Evolutionary conservation across 1,140 invertebrate species (phyloP), one percentile per base, ranked within the genome.

Genomic region (Globodera ellingtonae): DNA sequence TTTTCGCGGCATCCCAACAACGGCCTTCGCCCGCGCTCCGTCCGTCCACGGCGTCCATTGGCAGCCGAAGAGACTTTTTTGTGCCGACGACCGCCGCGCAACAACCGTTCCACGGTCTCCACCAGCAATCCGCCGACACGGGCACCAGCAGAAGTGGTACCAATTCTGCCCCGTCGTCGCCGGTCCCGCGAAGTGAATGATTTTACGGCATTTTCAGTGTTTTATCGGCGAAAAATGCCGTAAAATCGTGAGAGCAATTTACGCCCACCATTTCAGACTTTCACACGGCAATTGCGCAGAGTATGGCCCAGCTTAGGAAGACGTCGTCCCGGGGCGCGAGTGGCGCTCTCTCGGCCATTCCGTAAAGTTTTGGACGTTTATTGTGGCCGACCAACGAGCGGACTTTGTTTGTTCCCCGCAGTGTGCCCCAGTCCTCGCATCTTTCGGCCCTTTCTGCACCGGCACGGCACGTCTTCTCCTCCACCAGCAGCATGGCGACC

Each of bases 211-310:
- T 35, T 35, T 35, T 35, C 35, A 35, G 35, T 35, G 35, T 35
- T 35, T 35, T 35, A 2, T 3, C 35, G 56, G 15, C 15, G 0
- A 13, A 59, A 59, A 59, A 18, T 15, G 56, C 10, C 15, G 1
- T 6, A 59, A 59, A 59, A 59, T 6, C 0, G 56, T 6, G 56
- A 18, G 35, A 18, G 35, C 77, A 35, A 35, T n/a, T 79, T 44
- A 6, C 10, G 78, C 46, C 75, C 44, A 18, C 3, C 24, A 66
- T 79, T 83, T 70, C 56, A 83, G 84, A 79, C 24, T 84, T 71
- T 67, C 77, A 81, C 78, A 87, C 85, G 52, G 83, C 85, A 4
- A 78, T 87, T 44, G 84, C 86, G 21, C 84, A 84, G 47, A 81
- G 82, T 48, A n/a, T 86, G 35, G 70, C 85, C 5, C 69, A 84